Base-by-base conservation (phyloP, 2,888 invertebrate genomes). In the Hemaris fuciformis region DNA sequence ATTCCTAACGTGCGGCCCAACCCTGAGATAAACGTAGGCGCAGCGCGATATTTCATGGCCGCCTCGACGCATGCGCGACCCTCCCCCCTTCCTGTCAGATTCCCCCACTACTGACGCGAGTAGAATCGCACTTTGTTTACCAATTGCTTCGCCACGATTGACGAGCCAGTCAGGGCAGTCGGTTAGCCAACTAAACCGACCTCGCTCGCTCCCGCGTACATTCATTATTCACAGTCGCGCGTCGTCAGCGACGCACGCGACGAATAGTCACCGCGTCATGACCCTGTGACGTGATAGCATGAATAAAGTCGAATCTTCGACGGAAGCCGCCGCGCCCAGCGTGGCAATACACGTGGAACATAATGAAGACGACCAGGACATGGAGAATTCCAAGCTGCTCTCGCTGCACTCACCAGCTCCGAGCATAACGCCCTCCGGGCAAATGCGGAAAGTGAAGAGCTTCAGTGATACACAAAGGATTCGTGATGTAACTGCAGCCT, bases 41-140 rank as follows among this genome's bases (percentile, higher is more conserved):
- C 97, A 76, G 96, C 88, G 96, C 96, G 69, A 76, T 71, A 73
- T 79, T 75, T 81, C 76, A 90, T 75, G 91, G 94, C 95, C 77
- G 94, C 95, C 74, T 96, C 96, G 67, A 97, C 97, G 81, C 94
- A 97, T 84, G 87, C 84, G 88, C 97, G 96, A 76, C 97, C 97
- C 94, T 97, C 93, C 97, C 98, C 92, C 97, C 97, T 97, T 82
- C 84, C 80, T 81, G 83, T 78, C 65, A 71, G 74, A 78, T 79
- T 79, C 85, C 88, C 89, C 87, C 80, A 77, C 80, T 68, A 77
- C 70, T 77, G 78, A 77, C 73, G n/a, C n/a, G 69, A 70, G 75
- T 77, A 79, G 81, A 85, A 80, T 87, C 88, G 83, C 83, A 87
- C 80, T 88, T 84, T 90, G 90, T 91, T 91, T 90, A 91, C 91